Conservation (phyloP, 2,797 vertebrate species). For the Liasis olivaceus region DNA sequence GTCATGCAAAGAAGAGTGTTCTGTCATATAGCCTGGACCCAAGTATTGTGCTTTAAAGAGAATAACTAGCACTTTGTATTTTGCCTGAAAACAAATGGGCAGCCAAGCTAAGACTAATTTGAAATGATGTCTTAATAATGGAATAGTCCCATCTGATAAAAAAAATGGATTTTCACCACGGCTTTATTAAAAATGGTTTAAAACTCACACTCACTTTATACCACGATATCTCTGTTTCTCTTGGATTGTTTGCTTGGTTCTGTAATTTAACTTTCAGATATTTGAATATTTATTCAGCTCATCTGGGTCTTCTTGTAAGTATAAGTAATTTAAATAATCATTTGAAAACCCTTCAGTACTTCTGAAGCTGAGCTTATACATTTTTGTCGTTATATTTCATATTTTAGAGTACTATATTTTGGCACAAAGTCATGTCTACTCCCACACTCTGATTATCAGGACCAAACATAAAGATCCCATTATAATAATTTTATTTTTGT, state of each 20-base stretch:
- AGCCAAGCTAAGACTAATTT: not conserved
- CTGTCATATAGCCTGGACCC: not conserved
- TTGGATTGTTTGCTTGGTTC: not conserved
- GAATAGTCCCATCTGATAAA: not conserved
- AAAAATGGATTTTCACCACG: not conserved
- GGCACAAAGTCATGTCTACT: not conserved
- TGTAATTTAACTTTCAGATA: not conserved
- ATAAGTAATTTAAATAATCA: not conserved
- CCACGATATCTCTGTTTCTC: not conserved
- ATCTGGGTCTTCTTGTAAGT: not conserved
- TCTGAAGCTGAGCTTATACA: not conserved
- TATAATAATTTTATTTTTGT: not conserved
- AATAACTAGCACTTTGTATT: not conserved
- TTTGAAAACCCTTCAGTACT: not conserved
- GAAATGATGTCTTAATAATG: not conserved
- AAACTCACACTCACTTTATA: not conserved
- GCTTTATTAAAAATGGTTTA: not conserved
- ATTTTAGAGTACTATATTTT: not conserved
- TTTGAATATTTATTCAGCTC: not conserved
- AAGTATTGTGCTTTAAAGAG: not conserved
- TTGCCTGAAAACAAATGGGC: not conserved
- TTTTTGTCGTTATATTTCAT: not conserved
- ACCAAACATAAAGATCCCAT: not conserved
- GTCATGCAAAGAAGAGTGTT: not conserved
- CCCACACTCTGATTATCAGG: not conserved